phyloP scores from a whole-genome alignment of 1,140 invertebrate species.

The Periplaneta americana region DNA sequence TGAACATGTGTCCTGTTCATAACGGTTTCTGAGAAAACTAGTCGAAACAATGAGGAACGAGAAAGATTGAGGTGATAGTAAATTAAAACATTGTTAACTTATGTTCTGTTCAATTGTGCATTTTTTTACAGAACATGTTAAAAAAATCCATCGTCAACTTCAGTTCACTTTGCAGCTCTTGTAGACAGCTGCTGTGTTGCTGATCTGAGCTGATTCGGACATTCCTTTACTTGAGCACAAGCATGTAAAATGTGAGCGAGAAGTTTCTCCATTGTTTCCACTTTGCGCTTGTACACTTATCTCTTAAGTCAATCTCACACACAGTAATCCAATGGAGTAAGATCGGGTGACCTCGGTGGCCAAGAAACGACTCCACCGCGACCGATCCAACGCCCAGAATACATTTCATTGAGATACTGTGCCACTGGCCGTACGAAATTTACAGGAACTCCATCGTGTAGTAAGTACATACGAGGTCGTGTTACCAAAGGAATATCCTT shows the following conservation, averaged over 20 bases:
- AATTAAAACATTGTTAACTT: no score
- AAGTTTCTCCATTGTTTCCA: background rate
- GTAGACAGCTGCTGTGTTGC: no score
- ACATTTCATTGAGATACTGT: conserved; percentile 27
- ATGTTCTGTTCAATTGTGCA: no score
- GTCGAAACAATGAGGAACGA: no score
- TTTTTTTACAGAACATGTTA: no score
- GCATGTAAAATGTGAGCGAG: background rate
- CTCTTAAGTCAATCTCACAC: background rate
- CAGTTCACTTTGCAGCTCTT: no score
- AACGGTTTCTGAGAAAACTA: no score
- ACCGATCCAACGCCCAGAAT: conserved; percentile 33
- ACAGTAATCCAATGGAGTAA: conserved; percentile 24
- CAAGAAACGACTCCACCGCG: conserved; percentile 31
- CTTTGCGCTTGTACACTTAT: background rate
- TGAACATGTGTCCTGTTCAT: no score
- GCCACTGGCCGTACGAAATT: conserved; percentile 22
- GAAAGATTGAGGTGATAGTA: no score
- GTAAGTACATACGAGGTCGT: conserved; percentile 28
- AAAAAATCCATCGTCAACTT: no score
- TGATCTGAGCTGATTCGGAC: no score
- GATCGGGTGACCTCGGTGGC: conserved; percentile 37
- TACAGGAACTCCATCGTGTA: conserved; percentile 30
- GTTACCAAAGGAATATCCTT: conserved; percentile 28
- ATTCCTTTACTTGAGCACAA: no score